Percentiles rank a stretch among this genome's conserved stretches.
Conservation (phyloP, 2,113 vertebrate species). For the Asarcornis scutulata region DNA sequence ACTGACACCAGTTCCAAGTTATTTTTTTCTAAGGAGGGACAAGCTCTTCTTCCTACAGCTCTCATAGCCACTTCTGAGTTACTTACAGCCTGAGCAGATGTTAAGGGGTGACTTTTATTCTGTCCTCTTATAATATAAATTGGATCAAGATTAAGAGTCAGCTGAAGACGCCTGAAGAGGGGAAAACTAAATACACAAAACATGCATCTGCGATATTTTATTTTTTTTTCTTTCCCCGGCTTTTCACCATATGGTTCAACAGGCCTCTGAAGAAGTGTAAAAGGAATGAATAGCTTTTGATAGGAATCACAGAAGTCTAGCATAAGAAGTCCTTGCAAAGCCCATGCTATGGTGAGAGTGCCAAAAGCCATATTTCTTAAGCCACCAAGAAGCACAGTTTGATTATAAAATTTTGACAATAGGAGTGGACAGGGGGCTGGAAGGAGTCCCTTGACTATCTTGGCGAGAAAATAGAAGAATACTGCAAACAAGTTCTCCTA, state of each 20-base stretch:
- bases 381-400: not conserved
- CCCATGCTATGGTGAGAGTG: not conserved
- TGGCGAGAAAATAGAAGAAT: not conserved
- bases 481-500: not conserved
- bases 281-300: not conserved
- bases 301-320: not conserved
- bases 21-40: not conserved
- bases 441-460: not conserved
- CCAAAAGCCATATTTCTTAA: not conserved
- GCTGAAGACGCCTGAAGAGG: not conserved
- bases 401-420: not conserved
- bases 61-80: not conserved
- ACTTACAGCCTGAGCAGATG: not conserved
- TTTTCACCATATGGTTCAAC: not conserved
- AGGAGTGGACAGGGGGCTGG: not conserved
- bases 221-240: rapidly evolving
- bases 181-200: not conserved
- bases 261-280: not conserved
- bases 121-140: not conserved
- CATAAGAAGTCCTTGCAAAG: not conserved
- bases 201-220: not conserved
- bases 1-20: not conserved
- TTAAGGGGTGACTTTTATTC: not conserved
- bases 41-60: not conserved
- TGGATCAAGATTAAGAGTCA: not conserved